Percentiles rank a stretch among this genome's conserved stretches.
phyloP scores from a whole-genome alignment of 2,888 invertebrate species.

The Linhomoeus sp. region DNA sequence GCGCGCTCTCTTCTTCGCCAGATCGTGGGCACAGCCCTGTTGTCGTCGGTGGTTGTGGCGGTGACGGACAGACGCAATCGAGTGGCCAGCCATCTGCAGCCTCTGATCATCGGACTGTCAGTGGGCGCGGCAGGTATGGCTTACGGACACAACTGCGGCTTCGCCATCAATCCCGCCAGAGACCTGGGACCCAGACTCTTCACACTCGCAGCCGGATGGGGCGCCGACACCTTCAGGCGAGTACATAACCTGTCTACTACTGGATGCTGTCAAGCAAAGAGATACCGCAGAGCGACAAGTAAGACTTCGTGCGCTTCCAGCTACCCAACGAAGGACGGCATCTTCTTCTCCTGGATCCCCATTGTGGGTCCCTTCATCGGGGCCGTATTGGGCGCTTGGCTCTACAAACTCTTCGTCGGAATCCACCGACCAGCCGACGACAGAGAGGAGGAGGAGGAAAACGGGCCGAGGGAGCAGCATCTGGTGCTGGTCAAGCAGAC shows the following conservation, averaged over 20 bases:
- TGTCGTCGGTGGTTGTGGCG: constrained; percentile 19
- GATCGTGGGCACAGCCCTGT: constrained; percentile 16
- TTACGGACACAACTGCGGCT: constrained; percentile 38
- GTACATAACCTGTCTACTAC: too few relatives aligned
- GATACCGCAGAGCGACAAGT: too few relatives aligned
- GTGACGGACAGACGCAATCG: constrained; percentile 21
- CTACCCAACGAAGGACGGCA: too few relatives aligned
- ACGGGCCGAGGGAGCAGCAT: too few relatives aligned
- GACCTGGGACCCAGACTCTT: constrained; percentile 39
- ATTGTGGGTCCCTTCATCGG: constrained; percentile 36
- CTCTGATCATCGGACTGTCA: constrained; percentile 13
- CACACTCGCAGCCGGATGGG: constrained; percentile 31
- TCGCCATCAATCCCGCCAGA: constrained; percentile 41
- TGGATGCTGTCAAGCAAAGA: too few relatives aligned
- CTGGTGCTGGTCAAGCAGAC: too few relatives aligned
- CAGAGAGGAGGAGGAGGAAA: too few relatives aligned
- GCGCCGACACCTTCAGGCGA: constrained; percentile 28
- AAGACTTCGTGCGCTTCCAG: too few relatives aligned
- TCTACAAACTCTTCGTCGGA: constrained; percentile 34
- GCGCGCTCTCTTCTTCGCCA: too few relatives aligned
- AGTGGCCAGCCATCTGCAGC: constrained; percentile 16
- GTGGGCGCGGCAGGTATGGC: constrained; percentile 19
- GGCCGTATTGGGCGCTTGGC: constrained; percentile 23
- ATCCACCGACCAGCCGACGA: constrained; percentile 30
- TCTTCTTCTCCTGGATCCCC: constrained; percentile 39